A percentile compares a stretch with the other conserved stretches of the same genome.
These are phyloP conservation scores for Paramacrobiotus metropolitanus DNA, from an alignment of 1,140 invertebrate genomes.

Conservation along the genomic window DNA sequence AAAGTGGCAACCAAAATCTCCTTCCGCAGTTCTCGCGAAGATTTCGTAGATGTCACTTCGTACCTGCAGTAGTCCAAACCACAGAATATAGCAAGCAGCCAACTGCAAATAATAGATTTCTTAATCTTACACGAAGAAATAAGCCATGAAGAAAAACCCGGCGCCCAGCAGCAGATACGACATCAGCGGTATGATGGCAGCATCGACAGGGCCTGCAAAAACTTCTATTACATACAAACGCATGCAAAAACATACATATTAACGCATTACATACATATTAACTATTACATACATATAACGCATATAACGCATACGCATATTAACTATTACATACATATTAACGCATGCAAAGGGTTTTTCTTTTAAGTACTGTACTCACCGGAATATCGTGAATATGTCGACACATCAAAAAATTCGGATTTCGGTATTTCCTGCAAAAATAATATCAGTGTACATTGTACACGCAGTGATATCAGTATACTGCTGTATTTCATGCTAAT, in stretches of 20 bases:
- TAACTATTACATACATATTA: too few relatives aligned
- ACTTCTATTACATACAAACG: too few relatives aligned
- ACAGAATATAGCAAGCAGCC: too few relatives aligned
- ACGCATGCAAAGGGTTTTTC: too few relatives aligned
- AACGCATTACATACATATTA: too few relatives aligned
- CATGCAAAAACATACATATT: too few relatives aligned
- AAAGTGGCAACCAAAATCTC: not conserved
- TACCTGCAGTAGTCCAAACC: not conserved
- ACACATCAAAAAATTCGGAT: not conserved
- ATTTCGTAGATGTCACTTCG: not conserved
- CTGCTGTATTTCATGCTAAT: too few relatives aligned
- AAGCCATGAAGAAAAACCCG: not conserved
- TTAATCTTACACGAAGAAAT: slow-evolving; percentile 5
- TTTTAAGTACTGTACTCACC: too few relatives aligned
- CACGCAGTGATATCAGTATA: too few relatives aligned
- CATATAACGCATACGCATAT: too few relatives aligned
- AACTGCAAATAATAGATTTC: too few relatives aligned
- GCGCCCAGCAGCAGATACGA: slow-evolving; percentile 4
- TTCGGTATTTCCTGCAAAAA: not conserved
- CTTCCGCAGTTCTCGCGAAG: not conserved
- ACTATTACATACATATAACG: too few relatives aligned
- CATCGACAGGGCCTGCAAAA: not conserved
- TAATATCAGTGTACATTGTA: not conserved
- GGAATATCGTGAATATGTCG: not conserved
- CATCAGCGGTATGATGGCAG: not conserved